Evolutionary conservation across 2,888 invertebrate genomes (phyloP).

Genomic region (Mermis nigrescens): DNA sequence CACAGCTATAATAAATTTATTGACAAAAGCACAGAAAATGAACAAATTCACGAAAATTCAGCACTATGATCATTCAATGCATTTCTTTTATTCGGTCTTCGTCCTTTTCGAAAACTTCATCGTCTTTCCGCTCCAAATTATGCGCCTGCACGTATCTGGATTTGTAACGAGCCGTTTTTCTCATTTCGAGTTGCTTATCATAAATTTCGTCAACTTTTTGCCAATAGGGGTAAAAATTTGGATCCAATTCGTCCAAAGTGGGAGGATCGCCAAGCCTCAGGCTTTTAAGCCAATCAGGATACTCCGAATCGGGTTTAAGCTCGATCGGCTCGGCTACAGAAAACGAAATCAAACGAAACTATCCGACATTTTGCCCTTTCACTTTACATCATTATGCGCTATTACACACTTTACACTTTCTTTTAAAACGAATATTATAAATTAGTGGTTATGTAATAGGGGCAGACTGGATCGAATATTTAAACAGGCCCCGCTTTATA

Average conservation of each 20-base stretch:
- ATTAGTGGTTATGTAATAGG: background rate
- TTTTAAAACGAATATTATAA: background rate
- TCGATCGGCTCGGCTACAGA: slow-evolving; percentile 32
- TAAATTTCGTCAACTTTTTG: background rate
- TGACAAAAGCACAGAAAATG: too few species aligned
- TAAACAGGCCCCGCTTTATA: too few species aligned
- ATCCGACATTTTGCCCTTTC: background rate
- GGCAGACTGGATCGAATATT: too few species aligned
- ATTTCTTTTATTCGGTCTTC: background rate
- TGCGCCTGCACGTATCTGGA: background rate
- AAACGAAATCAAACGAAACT: too few species aligned
- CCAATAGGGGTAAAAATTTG: slow-evolving; percentile 13
- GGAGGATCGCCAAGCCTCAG: slow-evolving; percentile 20
- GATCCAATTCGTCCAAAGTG: slow-evolving; percentile 24
- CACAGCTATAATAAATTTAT: too few species aligned
- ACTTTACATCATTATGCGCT: too few species aligned
- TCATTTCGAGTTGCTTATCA: background rate
- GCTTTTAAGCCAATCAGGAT: slow-evolving; percentile 35
- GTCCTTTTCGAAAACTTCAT: background rate
- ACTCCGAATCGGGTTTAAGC: slow-evolving; percentile 34
- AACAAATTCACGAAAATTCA: too few species aligned
- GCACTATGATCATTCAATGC: too few species aligned
- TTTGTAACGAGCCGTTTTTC: background rate
- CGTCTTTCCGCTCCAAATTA: background rate
- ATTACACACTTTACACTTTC: too few species aligned